Evolutionary conservation across 2,888 invertebrate genomes (phyloP), one percentile per base, ranked within the genome.

Genomic region (Drosophila testacea): DNA sequence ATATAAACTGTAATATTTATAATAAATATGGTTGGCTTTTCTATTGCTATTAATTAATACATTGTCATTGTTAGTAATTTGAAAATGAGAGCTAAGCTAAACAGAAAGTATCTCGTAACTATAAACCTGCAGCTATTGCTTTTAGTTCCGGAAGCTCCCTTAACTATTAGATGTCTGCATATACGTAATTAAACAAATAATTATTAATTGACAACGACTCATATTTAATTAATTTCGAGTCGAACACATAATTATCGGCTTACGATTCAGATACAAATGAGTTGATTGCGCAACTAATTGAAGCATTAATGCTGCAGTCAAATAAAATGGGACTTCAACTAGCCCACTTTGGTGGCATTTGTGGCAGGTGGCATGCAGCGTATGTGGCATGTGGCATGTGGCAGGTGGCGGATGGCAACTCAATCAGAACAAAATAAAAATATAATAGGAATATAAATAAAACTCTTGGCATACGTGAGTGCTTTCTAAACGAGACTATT

Each of bases 271-370:
- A 38, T 7, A 22, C n/a, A 30, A 60, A 60, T 59, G 57, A 62
- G 55, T 60, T 55, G 60, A 70, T 70, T 65, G 60, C 11, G 16
- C 47, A 48, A 56, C 39, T 66, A 72, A 72, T 72, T 73, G 57
- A 57, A 42, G 38, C 39, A 52, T 70, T 64, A 46, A 47, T 62
- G 62, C 27, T 51, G 42, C 16, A 68, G 10, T 34, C 9, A 36
- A 46, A 36, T 47, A 4, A 51, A 62, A 30, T 38, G 52, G 38
- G 22, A 44, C 38, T 63, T 64, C 48, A 59, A 70, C 64, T 70
- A 59, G 54, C 41, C 39, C 39, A 63, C 41, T 70, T 34, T 34
- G 54, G 22, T 69, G 62, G 44, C 34, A 47, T 46, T 56, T 63
- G 68, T 55, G 42, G 69, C 52, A 48, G 36, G 60, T 39, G 50